phyloP scores from a whole-genome alignment of 2,113 vertebrate genomes.

The Carlito syrichta region DNA sequence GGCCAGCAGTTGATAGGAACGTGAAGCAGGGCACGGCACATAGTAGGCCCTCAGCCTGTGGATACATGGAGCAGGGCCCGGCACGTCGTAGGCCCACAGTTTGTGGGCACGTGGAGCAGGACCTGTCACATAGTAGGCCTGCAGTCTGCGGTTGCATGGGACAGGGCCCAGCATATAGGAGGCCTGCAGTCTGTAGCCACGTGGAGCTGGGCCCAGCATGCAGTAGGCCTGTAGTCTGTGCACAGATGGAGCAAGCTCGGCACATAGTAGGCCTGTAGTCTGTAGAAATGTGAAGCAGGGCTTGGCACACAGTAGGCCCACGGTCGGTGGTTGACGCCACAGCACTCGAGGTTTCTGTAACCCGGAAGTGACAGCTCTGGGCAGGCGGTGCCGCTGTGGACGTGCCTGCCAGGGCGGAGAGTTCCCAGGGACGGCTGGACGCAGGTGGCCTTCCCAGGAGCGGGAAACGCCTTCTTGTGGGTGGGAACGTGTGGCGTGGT shows the following conservation, averaged over 20 bases:
- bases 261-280: no score
- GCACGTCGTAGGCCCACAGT: background rate
- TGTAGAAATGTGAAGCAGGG: no score
- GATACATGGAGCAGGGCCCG: background rate
- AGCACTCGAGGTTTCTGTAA: no score
- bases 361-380: background rate
- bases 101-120: fast-evolving
- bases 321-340: fast-evolving
- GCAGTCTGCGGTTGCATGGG: fast-evolving
- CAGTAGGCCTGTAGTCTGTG: fast-evolving
- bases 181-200: no score
- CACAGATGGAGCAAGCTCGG: no score
- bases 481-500: fast-evolving
- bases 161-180: no score
- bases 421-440: fast-evolving
- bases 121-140: background rate
- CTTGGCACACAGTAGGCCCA: background rate
- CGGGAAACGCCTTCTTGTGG: background rate
- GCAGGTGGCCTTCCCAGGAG: fast-evolving
- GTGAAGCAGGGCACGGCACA: no score
- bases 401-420: fast-evolving
- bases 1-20: no score
- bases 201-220: no score
- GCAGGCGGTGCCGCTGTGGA: fast-evolving
- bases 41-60: fast-evolving